Conservation (phyloP, 2,888 invertebrate genomes). For the Lordiphosa andalusiaca region DNA sequence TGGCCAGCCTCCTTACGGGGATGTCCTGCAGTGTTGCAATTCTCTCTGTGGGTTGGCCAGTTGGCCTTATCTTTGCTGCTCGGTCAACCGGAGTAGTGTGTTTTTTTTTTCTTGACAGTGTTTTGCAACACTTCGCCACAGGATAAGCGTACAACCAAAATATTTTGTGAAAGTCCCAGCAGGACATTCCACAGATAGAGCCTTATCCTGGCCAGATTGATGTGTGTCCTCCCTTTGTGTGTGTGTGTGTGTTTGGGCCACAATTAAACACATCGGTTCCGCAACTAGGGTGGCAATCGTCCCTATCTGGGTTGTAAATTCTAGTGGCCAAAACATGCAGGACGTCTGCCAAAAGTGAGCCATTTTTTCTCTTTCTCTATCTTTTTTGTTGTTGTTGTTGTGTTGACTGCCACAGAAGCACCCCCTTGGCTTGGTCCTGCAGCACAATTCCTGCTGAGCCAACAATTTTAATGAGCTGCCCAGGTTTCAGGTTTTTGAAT, state of each 20-base stretch:
- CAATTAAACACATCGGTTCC: slow-evolving; percentile 77
- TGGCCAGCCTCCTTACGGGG: slow-evolving; percentile 44
- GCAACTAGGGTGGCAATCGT: slow-evolving; percentile 78
- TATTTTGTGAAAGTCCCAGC: slow-evolving; percentile 80
- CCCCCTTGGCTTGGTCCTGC: slow-evolving; percentile 25
- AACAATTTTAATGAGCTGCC: slow-evolving; percentile 44
- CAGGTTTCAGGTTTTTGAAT: slow-evolving; percentile 6
- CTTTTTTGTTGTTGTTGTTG: no score
- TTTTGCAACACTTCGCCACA: slow-evolving; percentile 69
- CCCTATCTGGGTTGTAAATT: slow-evolving; percentile 29
- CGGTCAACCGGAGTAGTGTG: slow-evolving; percentile 64
- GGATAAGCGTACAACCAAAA: slow-evolving; percentile 78
- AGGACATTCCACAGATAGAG: slow-evolving; percentile 27
- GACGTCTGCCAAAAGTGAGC: slow-evolving; percentile 75
- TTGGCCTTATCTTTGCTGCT: slow-evolving; percentile 48
- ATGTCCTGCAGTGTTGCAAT: slow-evolving; percentile 41
- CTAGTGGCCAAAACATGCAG: slow-evolving; percentile 41
- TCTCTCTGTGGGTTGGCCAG: slow-evolving; percentile 62
- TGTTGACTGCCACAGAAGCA: slow-evolving; percentile 41
- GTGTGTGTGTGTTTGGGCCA: slow-evolving; percentile 63
- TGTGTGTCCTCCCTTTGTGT: slow-evolving; percentile 38
- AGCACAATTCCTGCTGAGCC: slow-evolving; percentile 32
- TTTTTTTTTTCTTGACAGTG: slow-evolving; percentile 51
- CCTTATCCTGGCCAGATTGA: slow-evolving; percentile 53
- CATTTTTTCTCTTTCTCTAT: slow-evolving; percentile 39